These are phyloP conservation scores for Turdus rufiventris DNA, from an alignment of 2,113 vertebrate species.

Conservation along the genomic window DNA sequence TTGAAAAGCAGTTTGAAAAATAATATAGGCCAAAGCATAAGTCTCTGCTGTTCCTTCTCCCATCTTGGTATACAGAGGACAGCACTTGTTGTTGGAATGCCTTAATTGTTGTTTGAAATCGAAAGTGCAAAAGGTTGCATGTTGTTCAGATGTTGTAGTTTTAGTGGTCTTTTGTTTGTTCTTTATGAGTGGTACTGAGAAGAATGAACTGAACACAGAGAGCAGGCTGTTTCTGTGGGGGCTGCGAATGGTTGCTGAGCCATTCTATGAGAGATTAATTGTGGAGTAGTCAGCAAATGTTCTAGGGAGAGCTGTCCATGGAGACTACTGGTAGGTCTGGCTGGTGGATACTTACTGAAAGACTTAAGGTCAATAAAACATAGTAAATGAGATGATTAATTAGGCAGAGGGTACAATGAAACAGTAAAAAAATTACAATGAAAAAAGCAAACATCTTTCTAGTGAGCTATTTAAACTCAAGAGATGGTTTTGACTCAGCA, in stretches of 20 bases:
- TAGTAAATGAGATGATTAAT: background rate
- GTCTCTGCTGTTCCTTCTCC: background rate
- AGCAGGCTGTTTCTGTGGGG: background rate
- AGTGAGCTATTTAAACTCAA: background rate
- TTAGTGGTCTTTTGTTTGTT: background rate
- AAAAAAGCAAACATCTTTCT: background rate
- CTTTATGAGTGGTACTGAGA: background rate
- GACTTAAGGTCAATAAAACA: background rate
- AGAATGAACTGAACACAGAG: background rate
- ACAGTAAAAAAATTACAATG: background rate
- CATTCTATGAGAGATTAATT: background rate
- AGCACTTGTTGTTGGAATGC: background rate
- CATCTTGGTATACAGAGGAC: background rate
- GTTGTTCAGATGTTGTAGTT: background rate
- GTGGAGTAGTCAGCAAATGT: background rate
- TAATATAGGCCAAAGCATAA: background rate
- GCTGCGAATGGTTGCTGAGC: background rate
- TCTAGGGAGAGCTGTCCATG: background rate
- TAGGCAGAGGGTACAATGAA: background rate
- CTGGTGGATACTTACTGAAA: background rate
- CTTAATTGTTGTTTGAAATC: background rate
- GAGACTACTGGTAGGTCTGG: background rate
- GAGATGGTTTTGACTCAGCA: background rate
- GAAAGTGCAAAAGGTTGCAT: background rate
- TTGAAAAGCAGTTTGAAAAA: conserved; percentile 17